Base-by-base conservation (phyloP, 2,888 invertebrate species). In the Dexiosoma caninum region DNA sequence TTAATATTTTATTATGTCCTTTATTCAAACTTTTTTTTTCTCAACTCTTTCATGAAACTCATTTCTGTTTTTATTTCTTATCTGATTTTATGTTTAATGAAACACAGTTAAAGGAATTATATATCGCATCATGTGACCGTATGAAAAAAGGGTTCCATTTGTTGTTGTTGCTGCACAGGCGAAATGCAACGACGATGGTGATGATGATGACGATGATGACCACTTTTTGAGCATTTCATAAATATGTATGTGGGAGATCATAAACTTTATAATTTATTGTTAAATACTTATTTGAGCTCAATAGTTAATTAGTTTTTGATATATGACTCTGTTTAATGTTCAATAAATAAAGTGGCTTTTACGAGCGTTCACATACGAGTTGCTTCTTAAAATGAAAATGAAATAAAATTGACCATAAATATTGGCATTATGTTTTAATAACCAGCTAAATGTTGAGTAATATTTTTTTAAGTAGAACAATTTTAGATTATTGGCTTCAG, bases 261-360 rank as follows among this genome's bases (percentile, higher is more conserved):
- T 81, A 77, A 81, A 81, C 67, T 81, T 81, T 62, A 72, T 81
- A 81, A 81, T 81, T 81, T 77, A 81, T 81, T 67, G 55, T 72
- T 60, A 49, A 72, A 71, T 67, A 72, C 55, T 72, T 62, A 69
- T 77, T 72, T 76, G 67, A 67, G 62, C 55, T 77, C 53, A 72
- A 66, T 81, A 77, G 81, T 77, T 81, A 81, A 81, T 81, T 81
- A 77, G 77, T 81, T 81, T 72, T 78, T 78, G 77, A 78, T 78
- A 78, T 78, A 78, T 32, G 77, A 64, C 77, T 62, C 40, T 64
- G 53, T 46, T 70, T 64, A 70, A 70, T 70, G 70, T 62, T 77
- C 46, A 77, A 77, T 77, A 77, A 77, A 64, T 70, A 70, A 77
- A 64, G n/a, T 46, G 40, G 49, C n/a, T 57, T 76, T 67, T 53